Evolutionary conservation across 2,113 vertebrate species (phyloP).

Genomic region (Enhydra lutris): DNA sequence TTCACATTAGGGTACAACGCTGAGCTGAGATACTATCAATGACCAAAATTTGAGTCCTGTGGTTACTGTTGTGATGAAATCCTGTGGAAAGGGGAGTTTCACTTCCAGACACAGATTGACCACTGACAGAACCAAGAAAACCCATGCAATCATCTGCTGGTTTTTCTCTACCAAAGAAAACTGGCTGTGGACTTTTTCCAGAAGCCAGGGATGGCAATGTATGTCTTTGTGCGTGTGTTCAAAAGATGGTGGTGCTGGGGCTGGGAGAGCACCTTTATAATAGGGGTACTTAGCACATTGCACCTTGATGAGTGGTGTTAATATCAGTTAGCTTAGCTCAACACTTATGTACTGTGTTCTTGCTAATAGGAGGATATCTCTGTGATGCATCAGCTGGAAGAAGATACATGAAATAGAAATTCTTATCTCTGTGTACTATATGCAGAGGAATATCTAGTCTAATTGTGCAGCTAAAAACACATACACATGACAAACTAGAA

Average conservation of each 20-base stretch:
- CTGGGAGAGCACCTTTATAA: background rate
- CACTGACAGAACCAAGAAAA: conserved; percentile 39
- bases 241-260: background rate
- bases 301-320: background rate
- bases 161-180: conserved; percentile 10
- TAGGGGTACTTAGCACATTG: background rate
- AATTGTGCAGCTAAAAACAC: background rate
- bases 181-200: background rate
- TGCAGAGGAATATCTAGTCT: background rate
- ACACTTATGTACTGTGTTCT: background rate
- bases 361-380: conserved; percentile 14
- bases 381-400: conserved; percentile 26
- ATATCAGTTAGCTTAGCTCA: conserved; percentile 11
- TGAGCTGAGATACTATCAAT: background rate
- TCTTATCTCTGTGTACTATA: background rate
- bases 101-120: conserved; percentile 38
- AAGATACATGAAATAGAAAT: conserved; percentile 8
- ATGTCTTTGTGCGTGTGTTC: background rate
- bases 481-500: background rate
- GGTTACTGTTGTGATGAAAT: conserved; percentile 46
- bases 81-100: conserved; percentile 37
- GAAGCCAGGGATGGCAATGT: background rate
- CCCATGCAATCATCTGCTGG: background rate
- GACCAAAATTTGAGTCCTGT: conserved; percentile 20
- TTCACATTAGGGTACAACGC: conserved; percentile 36